A percentile compares a stretch with the other conserved stretches of the same genome.
phyloP scores from a whole-genome alignment of 2,113 vertebrate species.

The Prionailurus bengalensis region DNA sequence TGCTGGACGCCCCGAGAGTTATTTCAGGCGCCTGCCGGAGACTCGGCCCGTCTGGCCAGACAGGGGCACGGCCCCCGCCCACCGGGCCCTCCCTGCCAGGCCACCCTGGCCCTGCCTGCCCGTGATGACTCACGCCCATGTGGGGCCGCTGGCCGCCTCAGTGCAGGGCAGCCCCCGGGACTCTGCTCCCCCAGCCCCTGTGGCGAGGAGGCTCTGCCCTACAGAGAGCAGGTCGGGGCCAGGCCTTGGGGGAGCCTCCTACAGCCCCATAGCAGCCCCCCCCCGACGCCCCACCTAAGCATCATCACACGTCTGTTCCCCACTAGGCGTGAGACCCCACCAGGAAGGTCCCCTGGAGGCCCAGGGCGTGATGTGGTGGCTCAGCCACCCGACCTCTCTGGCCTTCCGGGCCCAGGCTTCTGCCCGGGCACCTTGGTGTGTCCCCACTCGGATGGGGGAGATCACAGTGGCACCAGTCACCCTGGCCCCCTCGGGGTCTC shows the following conservation, averaged over 20 bases:
- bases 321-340: neutral
- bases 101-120: neutral
- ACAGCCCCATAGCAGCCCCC: neutral
- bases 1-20: neutral
- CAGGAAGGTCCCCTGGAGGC: neutral
- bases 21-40: neutral
- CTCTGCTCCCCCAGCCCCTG: too few species aligned
- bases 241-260: too few species aligned
- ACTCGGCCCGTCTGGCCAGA: rapidly evolving
- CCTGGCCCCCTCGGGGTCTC: too few species aligned
- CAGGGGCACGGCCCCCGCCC: too few species aligned
- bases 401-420: neutral
- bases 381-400: neutral
- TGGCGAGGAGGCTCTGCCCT: neutral
- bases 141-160: neutral
- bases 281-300: neutral
- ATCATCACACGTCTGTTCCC: neutral
- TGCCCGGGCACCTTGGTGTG: rapidly evolving
- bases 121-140: neutral
- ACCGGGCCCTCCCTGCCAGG: neutral
- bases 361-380: too few species aligned
- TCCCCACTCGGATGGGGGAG: neutral
- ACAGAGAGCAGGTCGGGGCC: neutral
- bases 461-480: neutral
- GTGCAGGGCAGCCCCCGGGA: neutral